These are phyloP conservation scores for Podabrus alpinus DNA, from an alignment of 2,888 invertebrate genomes.

Conservation along the genomic window DNA sequence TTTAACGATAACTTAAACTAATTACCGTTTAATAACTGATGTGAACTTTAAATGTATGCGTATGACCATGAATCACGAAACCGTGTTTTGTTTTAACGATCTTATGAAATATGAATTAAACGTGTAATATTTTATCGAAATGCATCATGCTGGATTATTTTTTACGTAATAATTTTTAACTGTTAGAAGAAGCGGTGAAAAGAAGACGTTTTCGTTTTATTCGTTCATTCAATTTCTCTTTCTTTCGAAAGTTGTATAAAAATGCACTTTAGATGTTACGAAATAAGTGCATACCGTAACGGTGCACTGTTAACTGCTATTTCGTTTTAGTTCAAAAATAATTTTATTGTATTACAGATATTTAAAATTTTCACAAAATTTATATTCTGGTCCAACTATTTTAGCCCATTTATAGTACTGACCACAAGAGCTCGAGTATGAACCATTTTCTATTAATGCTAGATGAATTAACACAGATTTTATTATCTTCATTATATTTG, in stretches of 20 bases:
- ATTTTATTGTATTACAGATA: no score
- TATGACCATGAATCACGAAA: neutral
- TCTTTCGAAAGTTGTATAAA: neutral
- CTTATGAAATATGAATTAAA: neutral
- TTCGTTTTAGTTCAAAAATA: neutral
- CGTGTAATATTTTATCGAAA: neutral
- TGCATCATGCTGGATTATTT: neutral
- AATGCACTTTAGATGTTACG: neutral
- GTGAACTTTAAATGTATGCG: neutral
- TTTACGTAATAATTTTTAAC: neutral
- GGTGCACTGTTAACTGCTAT: neutral
- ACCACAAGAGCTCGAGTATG: no score
- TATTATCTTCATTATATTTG: no score
- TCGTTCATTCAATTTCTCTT: neutral
- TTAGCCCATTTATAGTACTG: no score
- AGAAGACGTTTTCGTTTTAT: neutral
- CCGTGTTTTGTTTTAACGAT: neutral
- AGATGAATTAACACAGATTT: no score
- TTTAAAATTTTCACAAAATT: no score
- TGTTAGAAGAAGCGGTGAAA: neutral
- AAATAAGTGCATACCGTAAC: neutral
- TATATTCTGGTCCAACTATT: no score
- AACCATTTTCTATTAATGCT: no score
- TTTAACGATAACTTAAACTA: neutral
- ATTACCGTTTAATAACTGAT: neutral